Percentiles rank a stretch among this genome's conserved stretches.
Evolutionary conservation across 2,113 vertebrate species (phyloP).

Genomic region (Bucco capensis): DNA sequence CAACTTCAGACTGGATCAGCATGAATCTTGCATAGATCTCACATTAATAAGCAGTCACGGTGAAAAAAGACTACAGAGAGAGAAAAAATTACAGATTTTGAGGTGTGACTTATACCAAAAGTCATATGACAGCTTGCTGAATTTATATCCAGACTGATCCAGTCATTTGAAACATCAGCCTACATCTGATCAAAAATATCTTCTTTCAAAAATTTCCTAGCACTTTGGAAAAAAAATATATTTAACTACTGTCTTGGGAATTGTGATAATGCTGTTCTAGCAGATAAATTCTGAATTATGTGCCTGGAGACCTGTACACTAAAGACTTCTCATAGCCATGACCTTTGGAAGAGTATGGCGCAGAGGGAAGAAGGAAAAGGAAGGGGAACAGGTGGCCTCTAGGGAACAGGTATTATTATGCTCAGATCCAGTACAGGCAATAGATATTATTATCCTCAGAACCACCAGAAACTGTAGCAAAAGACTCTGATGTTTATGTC

Average conservation of each 20-base stretch:
- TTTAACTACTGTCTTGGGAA: neutral
- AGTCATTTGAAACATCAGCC: neutral
- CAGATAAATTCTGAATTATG: neutral
- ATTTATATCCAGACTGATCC: neutral
- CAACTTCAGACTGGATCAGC: rapidly evolving
- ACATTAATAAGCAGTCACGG: neutral
- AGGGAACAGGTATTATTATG: constrained; percentile 1
- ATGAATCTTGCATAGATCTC: neutral
- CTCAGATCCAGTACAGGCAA: neutral
- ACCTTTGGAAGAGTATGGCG: neutral
- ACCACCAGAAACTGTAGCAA: neutral
- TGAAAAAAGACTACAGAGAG: neutral
- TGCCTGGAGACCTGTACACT: neutral
- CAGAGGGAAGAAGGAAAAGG: neutral
- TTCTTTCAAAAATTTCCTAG: neutral
- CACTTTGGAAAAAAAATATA: neutral
- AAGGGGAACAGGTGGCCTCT: constrained; percentile 27
- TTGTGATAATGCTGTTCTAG: neutral
- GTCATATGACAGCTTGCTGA: neutral
- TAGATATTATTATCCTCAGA: neutral
- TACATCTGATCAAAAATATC: neutral
- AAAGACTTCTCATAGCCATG: neutral
- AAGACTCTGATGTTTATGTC: neutral
- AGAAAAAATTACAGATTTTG: neutral
- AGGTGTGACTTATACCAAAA: neutral